A percentile compares a stretch with the other conserved stretches of the same genome.
These are phyloP conservation scores for Protobothrops mucrosquamatus DNA, from an alignment of 2,113 vertebrate genomes.

Conservation along the genomic window DNA sequence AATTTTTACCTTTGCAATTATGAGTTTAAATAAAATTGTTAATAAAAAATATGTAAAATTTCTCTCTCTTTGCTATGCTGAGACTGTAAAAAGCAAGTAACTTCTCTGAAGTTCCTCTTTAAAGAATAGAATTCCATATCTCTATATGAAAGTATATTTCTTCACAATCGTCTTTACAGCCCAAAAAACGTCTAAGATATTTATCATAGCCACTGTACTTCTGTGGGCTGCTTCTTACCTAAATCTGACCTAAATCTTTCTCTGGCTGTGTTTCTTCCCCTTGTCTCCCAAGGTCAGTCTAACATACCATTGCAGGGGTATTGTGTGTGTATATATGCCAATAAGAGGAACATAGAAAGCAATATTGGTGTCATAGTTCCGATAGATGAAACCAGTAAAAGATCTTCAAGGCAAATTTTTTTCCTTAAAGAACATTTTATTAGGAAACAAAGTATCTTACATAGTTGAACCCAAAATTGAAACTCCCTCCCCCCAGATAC, in stretches of 20 bases:
- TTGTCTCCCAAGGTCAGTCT: background rate
- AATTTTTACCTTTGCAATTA: no score
- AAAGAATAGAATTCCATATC: background rate
- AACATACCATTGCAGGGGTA: background rate
- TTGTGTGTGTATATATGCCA: background rate
- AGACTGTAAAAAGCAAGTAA: background rate
- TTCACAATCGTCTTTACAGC: background rate
- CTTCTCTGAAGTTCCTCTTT: background rate
- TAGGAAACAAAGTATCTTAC: no score
- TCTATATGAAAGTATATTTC: background rate
- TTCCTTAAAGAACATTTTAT: no score
- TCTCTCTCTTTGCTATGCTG: background rate
- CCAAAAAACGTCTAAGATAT: background rate
- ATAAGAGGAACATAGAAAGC: background rate
- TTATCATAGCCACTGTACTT: background rate
- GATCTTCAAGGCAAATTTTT: no score
- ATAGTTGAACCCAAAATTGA: no score
- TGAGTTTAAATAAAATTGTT: no score
- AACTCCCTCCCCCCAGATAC: no score
- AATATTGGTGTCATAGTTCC: background rate
- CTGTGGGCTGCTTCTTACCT: background rate
- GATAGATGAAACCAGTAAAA: no score
- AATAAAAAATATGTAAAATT: background rate
- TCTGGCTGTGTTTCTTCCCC: background rate
- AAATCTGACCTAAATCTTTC: background rate